Percentiles rank a stretch among this genome's conserved stretches.
Conservation (phyloP, 2,113 vertebrate species). For the Osmerus eperlanus region DNA sequence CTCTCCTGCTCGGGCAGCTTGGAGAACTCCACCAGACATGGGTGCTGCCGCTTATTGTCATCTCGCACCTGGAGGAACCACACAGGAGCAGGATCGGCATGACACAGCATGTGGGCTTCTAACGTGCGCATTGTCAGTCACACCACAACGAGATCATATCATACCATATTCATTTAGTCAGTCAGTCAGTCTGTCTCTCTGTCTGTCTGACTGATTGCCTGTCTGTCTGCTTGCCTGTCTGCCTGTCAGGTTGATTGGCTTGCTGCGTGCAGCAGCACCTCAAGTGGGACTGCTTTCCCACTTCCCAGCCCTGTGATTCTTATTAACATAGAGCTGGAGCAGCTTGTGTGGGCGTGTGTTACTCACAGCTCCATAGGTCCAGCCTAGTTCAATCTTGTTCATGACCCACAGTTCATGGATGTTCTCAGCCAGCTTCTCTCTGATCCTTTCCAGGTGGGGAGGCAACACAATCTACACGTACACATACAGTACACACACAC, state of each 20-base stretch:
- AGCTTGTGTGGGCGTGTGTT: background rate
- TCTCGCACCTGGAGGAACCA: conserved; percentile 81
- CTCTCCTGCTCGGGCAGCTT: conserved; percentile 93
- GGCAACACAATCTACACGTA: conserved; percentile 83
- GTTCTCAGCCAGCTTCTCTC: conserved; percentile 94
- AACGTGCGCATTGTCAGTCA: too few species aligned
- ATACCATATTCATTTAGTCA: too few species aligned
- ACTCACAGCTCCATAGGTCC: conserved; percentile 90
- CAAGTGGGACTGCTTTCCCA: too few species aligned
- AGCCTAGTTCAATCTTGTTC: conserved; percentile 97
- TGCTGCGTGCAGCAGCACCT: too few species aligned
- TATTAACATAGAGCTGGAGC: too few species aligned
- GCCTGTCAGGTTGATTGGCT: too few species aligned
- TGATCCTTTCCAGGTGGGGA: conserved; percentile 88
- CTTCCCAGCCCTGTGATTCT: too few species aligned
- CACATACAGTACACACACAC: conserved; percentile 9
- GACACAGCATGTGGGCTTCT: too few species aligned
- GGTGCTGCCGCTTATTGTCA: conserved; percentile 95
- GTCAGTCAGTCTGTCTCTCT: too few species aligned
- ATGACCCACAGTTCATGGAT: conserved; percentile 98
- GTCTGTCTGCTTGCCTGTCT: too few species aligned
- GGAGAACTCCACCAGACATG: conserved; percentile 92
- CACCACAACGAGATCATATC: too few species aligned
- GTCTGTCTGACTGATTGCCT: too few species aligned
- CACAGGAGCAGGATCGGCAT: background rate